These are phyloP conservation scores for Eudasyphora cyanicolor DNA, from an alignment of 2,888 invertebrate genomes.

Conservation along the genomic window DNA sequence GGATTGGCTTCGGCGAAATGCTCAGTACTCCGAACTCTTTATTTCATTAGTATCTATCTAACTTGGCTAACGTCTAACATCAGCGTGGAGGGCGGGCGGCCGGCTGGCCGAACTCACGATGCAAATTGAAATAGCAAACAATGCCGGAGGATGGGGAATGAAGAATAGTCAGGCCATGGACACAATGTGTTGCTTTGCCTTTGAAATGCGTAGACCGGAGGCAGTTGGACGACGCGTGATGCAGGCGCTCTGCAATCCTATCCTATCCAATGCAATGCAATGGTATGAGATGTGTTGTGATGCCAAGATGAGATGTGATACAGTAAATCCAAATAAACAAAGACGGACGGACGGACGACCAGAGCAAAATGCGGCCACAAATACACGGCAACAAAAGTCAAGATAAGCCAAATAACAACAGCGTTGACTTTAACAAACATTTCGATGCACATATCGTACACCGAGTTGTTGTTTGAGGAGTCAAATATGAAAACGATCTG, in stretches of 20 bases:
- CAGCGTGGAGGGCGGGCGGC: conserved; percentile 22
- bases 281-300: not conserved
- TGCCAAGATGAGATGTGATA: not conserved
- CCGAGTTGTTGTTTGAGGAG: not conserved
- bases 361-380: conserved; percentile 27
- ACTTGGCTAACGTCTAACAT: conserved; percentile 32
- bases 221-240: conserved; percentile 3
- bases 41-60: not conserved
- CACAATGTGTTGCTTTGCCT: not conserved
- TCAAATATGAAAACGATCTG: conserved; percentile 12
- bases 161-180: not conserved
- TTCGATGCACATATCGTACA: not conserved
- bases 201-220: conserved; percentile 22
- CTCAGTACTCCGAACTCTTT: conserved; percentile 20
- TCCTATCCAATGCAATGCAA: too few species aligned
- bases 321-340: conserved; percentile 26
- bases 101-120: conserved; percentile 40
- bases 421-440: conserved; percentile 8
- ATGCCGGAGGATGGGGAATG: conserved; percentile 7
- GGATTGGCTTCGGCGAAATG: conserved; percentile 33
- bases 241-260: too few species aligned
- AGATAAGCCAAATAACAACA: conserved; percentile 19
- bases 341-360: not conserved
- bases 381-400: conserved; percentile 28
- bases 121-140: conserved; percentile 60